Conservation (phyloP, 1,140 invertebrate species). For the Brachionus calyciflorus region DNA sequence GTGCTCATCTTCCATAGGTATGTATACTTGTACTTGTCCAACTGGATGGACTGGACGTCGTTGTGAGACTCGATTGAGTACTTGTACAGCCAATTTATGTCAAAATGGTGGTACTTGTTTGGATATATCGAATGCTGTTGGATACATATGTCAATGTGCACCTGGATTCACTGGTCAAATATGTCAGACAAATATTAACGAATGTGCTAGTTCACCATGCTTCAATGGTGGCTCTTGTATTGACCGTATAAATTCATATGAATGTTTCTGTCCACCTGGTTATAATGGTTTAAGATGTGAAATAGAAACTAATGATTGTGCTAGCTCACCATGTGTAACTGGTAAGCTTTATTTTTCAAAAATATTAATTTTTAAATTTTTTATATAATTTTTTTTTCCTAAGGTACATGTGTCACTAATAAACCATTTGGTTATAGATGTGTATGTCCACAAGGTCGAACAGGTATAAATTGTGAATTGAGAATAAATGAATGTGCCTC, state of each 20-base stretch:
- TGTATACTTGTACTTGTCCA: slow-evolving; percentile 46
- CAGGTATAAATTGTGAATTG: slow-evolving; percentile 62
- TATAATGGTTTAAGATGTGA: slow-evolving; percentile 44
- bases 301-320: slow-evolving; percentile 37
- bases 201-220: slow-evolving; percentile 73
- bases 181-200: slow-evolving; percentile 66
- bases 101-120: slow-evolving; percentile 83
- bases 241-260: slow-evolving; percentile 74
- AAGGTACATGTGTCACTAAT: slow-evolving; percentile 9
- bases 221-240: slow-evolving; percentile 83
- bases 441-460: slow-evolving; percentile 79
- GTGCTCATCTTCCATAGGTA: slow-evolving; percentile 64
- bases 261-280: slow-evolving; percentile 52
- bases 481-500: slow-evolving; percentile 43
- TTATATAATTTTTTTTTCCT: no score
- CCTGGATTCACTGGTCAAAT: slow-evolving; percentile 37
- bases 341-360: no score
- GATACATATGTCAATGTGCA: slow-evolving; percentile 47
- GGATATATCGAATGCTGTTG: neutral
- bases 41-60: slow-evolving; percentile 42
- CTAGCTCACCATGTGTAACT: slow-evolving; percentile 15
- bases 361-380: no score
- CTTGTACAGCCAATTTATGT: slow-evolving; percentile 70
- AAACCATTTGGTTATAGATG: slow-evolving; percentile 61
- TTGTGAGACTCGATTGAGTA: slow-evolving; percentile 2